phyloP scores from a whole-genome alignment of 1,140 invertebrate genomes.

The Pachyrhynchus sulphureomaculatus region DNA sequence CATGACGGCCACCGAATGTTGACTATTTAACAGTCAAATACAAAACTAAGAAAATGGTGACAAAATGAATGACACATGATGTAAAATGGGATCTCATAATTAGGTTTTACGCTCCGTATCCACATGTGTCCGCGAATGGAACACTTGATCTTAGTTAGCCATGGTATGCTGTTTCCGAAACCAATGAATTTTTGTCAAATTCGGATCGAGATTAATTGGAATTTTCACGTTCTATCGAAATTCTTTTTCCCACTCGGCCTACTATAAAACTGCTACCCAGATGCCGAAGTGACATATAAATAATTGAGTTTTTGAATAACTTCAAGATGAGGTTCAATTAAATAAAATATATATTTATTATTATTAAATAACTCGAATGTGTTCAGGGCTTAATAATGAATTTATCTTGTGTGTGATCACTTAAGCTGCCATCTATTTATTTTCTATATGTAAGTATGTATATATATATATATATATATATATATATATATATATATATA shows the following conservation, averaged over 20 bases:
- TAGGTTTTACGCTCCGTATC: constrained; percentile 48
- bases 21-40: constrained; percentile 16
- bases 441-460: too few species aligned
- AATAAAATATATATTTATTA: background rate
- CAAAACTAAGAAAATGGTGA: constrained; percentile 9
- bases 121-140: constrained; percentile 47
- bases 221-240: constrained; percentile 34
- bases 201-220: constrained; percentile 32
- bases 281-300: constrained; percentile 16
- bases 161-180: constrained; percentile 39
- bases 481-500: too few species aligned
- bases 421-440: too few species aligned
- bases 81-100: constrained; percentile 45
- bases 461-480: too few species aligned
- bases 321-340: constrained; percentile 1
- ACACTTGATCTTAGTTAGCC: constrained; percentile 48
- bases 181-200: constrained; percentile 33
- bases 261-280: constrained; percentile 8
- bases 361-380: background rate
- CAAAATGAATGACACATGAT: constrained; percentile 50
- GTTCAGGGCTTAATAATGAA: background rate
- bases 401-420: too few species aligned
- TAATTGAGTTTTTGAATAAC: constrained; percentile 15
- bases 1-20: constrained; percentile 6
- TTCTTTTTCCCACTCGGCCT: constrained; percentile 6